Percentiles rank a stretch among this genome's conserved stretches.
phyloP scores from a whole-genome alignment of 2,797 vertebrate species.

The Megalops cyprinoides region DNA sequence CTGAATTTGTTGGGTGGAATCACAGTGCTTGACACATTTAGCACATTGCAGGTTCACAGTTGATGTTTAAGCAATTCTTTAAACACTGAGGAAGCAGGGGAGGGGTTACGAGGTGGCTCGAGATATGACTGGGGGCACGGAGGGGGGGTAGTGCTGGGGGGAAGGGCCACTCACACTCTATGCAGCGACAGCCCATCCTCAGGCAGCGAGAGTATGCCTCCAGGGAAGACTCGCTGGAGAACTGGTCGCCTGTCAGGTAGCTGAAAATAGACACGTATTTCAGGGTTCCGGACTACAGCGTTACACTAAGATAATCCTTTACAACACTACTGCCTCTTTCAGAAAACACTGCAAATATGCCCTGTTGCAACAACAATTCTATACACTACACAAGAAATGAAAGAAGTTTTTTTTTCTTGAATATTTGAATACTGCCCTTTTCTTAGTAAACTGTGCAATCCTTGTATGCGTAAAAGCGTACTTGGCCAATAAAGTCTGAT shows the following conservation, averaged over 20 bases:
- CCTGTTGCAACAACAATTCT: not conserved
- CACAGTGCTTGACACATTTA: not conserved
- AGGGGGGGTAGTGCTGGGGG: constrained; percentile 10
- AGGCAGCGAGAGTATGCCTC: constrained; percentile 97
- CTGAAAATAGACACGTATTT: constrained; percentile 66
- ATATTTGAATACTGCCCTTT: not conserved
- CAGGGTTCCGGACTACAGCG: constrained; percentile 17
- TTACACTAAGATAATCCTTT: too few species aligned
- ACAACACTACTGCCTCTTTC: not conserved
- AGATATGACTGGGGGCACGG: constrained; percentile 13
- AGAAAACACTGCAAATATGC: not conserved
- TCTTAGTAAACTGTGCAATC: too few species aligned
- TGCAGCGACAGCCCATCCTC: constrained; percentile 97
- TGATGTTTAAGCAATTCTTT: not conserved
- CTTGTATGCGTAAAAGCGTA: too few species aligned
- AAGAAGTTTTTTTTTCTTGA: not conserved
- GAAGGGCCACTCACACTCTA: constrained; percentile 83
- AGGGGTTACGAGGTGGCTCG: constrained; percentile 27
- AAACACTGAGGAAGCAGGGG: not conserved
- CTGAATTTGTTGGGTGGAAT: not conserved
- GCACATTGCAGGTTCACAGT: not conserved
- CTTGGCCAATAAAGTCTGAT: too few species aligned
- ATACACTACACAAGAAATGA: not conserved
- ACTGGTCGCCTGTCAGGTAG: constrained; percentile 96
- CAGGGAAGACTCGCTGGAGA: constrained; percentile 97